Evolutionary conservation across 2,113 vertebrate genomes (phyloP), one percentile per base, ranked within the genome.

Genomic region (Corydoras maculifer): DNA sequence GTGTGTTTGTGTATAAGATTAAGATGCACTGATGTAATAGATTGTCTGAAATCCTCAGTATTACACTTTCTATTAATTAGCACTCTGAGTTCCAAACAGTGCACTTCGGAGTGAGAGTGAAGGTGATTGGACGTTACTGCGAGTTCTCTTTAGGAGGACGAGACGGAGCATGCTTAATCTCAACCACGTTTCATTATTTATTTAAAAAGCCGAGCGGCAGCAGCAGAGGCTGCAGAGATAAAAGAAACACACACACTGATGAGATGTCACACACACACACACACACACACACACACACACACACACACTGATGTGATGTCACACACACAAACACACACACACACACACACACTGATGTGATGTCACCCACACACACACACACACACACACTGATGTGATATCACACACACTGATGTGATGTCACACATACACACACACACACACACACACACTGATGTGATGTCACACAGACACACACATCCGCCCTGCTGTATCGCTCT

Each of bases 141-240:
- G 49, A 79, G 80, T 60, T 54, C 72, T 74, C 66, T 79, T 81
- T 79, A 80, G 79, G 79, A 80, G 80, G 73, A 79, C 76, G 84
- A 88, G 79, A 84, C 85, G 83, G 76, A 87, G 82, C 86, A 78
- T 83, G 82, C 82, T 79, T 86, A 88, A 89, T 88, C 79, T 83
- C 80, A 78, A 87, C 87, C 87, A 85, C 81, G 58, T 82, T 75
- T 75, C 86, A 86, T 90, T 89, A 89, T 89, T 88, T 89, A 89
- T 90, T 90, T 86, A 86, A 87, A 87, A 87, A 87, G 76, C 80
- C 4, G 51, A 75, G 79, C 85, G 85, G 84, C 83, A 85, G 81
- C 78, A 55, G 7, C 49, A 13, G 4, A 79, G 75, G 82, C 85
- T 73, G n/a, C 76, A 14, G 49, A 50, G 49, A 50, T 50, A 2